Evolutionary conservation across 1,140 invertebrate genomes (phyloP), one percentile per base, ranked within the genome.

Genomic region (Druon quercuslanigerum): DNA sequence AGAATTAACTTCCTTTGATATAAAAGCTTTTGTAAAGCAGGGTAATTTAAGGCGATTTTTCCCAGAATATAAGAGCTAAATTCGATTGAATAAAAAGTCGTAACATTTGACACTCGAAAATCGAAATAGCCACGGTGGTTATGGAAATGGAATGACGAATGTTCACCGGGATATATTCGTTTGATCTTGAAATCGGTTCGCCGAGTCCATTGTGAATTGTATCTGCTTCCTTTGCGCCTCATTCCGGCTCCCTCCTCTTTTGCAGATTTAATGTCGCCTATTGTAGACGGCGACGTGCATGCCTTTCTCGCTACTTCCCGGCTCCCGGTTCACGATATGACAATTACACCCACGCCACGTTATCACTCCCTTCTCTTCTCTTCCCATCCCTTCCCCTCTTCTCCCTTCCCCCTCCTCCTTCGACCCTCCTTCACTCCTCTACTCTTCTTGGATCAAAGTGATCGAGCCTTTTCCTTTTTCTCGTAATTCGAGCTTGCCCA

Each of bases 161-260:
- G 7, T 86, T 82, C 83, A 73, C 82, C 75, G 80, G 60, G 33
- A 66, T 66, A 73, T 83, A 84, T 72, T 82, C 90, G 90, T 91
- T 91, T 91, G 90, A 91, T 91, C 89, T 91, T 87, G 79, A 75
- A 86, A 89, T 88, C 87, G 88, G 88, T 89, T 90, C 88, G 87
- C 83, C 88, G 89, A 86, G 76, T 87, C 90, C 77, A 91, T 91
- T 91, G 90, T 91, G 82, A 89, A 89, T 89, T 90, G 89, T 90
- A 90, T 89, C 87, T 91, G 87, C 87, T 88, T 88, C 86, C 86
- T 87, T 89, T 87, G 84, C 87, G 86, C 84, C 83, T 84, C 83
- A 79, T 88, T 87, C 87, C 82, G 78, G 80, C 75, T 77, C 81
- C 83, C 77, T 78, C 76, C 76, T 84, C 82, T 82, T 84, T 87